Conservation (phyloP, 1,140 invertebrate species). For the Drosophila sp. region DNA sequence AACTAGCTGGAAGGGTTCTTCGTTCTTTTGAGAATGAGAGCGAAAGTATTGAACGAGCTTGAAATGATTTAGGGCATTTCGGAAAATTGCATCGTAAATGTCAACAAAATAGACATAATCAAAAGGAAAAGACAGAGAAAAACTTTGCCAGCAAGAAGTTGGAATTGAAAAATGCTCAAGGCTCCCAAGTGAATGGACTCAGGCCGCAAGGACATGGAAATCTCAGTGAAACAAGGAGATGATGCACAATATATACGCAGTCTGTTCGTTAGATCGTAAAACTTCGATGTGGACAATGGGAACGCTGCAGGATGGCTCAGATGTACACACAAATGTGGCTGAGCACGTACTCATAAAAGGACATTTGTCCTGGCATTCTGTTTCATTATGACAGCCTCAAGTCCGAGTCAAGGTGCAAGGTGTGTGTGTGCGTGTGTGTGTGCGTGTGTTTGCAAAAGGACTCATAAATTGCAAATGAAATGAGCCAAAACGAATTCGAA, state of each 20-base stretch:
- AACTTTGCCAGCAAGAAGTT: slow-evolving; percentile 23
- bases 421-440: slow-evolving; percentile 45
- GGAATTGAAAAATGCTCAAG: slow-evolving; percentile 21
- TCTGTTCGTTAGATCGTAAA: slow-evolving; percentile 78
- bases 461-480: slow-evolving; percentile 84
- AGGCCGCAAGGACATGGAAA: slow-evolving; percentile 38
- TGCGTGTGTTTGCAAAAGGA: slow-evolving; percentile 18
- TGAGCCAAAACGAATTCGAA: slow-evolving; percentile 80
- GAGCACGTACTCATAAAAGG: slow-evolving; percentile 65
- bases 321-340: slow-evolving; percentile 11
- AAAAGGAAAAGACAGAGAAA: slow-evolving; percentile 6
- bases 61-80: slow-evolving; percentile 64
- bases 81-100: slow-evolving; percentile 75
- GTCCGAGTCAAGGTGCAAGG: slow-evolving; percentile 58
- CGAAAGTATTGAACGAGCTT: slow-evolving; percentile 49
- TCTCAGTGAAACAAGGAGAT: slow-evolving; percentile 10
- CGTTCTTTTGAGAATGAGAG: slow-evolving; percentile 5
- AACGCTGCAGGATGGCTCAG: slow-evolving; percentile 56
- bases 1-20: slow-evolving; percentile 23
- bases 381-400: slow-evolving; percentile 68
- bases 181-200: slow-evolving; percentile 35
- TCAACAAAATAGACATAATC: slow-evolving; percentile 50
- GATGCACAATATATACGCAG: slow-evolving; percentile 57
- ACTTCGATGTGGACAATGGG: slow-evolving; percentile 58
- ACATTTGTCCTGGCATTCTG: slow-evolving; percentile 53